A percentile compares a stretch with the other conserved stretches of the same genome.
Evolutionary conservation across 2,888 invertebrate genomes (phyloP).

Genomic region (Drosophila bunnanda): DNA sequence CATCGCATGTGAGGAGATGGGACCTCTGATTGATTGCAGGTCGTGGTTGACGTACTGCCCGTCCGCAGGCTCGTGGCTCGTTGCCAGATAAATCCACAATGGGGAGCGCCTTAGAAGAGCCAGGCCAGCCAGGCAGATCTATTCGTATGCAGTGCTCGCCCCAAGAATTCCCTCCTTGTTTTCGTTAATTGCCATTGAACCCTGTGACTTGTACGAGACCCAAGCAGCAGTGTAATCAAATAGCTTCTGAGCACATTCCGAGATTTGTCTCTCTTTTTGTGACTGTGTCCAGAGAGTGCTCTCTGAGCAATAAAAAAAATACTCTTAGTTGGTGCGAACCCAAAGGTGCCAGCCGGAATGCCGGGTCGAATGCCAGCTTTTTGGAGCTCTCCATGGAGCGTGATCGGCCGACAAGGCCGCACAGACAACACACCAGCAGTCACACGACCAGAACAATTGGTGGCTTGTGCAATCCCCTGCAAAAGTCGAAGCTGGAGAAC

Average conservation of each 20-base stretch:
- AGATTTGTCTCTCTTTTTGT: background rate
- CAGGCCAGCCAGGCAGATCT: background rate
- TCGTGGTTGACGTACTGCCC: conserved; percentile 48
- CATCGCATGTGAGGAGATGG: background rate
- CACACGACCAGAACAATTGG: conserved; percentile 20
- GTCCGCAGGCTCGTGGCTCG: conserved; percentile 38
- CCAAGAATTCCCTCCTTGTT: background rate
- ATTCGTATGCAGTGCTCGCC: background rate
- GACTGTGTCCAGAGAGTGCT: background rate
- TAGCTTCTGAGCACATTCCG: conserved; percentile 6
- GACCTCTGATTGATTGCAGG: conserved; percentile 24
- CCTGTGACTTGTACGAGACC: conserved; percentile 49
- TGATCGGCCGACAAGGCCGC: conserved; percentile 13
- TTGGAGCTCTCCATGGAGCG: background rate
- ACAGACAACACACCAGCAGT: background rate
- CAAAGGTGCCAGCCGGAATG: conserved; percentile 21
- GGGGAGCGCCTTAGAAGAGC: background rate
- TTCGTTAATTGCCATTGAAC: conserved; percentile 56
- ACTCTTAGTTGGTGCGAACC: background rate
- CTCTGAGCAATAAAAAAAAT: conserved; percentile 4
- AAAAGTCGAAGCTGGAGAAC: conserved; percentile 2
- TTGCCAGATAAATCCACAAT: background rate
- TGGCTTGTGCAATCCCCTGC: conserved; percentile 6
- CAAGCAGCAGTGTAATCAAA: conserved; percentile 37
- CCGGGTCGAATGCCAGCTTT: conserved; percentile 4